These are phyloP conservation scores for Drosophila pectinifera DNA, from an alignment of 1,140 invertebrate genomes.

Conservation along the genomic window DNA sequence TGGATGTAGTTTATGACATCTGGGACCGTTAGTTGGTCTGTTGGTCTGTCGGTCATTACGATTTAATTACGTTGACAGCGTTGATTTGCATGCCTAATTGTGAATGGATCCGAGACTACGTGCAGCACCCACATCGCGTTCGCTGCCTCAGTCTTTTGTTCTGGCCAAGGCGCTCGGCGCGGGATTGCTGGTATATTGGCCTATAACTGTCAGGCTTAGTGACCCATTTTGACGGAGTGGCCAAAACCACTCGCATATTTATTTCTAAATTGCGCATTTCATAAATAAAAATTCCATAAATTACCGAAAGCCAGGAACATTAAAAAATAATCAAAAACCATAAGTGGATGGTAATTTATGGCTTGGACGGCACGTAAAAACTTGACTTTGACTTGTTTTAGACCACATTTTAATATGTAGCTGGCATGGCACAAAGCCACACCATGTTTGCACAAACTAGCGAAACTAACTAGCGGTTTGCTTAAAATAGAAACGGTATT, in stretches of 20 bases:
- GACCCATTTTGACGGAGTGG: constrained; percentile 65
- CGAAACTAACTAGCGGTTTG: constrained; percentile 36
- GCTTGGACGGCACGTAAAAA: constrained; percentile 56
- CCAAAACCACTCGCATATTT: constrained; percentile 43
- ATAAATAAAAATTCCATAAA: constrained; percentile 76
- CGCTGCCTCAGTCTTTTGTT: constrained; percentile 70
- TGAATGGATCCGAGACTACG: constrained; percentile 21
- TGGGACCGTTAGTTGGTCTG: constrained; percentile 63
- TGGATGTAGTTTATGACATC: constrained; percentile 62
- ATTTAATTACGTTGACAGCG: constrained; percentile 80
- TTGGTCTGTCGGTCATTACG: constrained; percentile 65
- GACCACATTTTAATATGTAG: constrained; percentile 31
- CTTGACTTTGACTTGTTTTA: constrained; percentile 78
- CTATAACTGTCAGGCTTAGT: constrained; percentile 77
- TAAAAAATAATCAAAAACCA: constrained; percentile 52
- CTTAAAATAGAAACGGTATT: neutral
- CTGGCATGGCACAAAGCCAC: constrained; percentile 26
- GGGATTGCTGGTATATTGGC: constrained; percentile 58
- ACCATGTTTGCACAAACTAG: constrained; percentile 34
- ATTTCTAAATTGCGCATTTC: constrained; percentile 67
- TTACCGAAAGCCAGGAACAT: constrained; percentile 33
- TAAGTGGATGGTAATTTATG: constrained; percentile 74
- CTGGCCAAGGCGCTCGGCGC: constrained; percentile 18
- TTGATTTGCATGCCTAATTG: constrained; percentile 81
- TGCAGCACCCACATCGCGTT: constrained; percentile 49